Percentiles rank a stretch among this genome's conserved stretches.
Evolutionary conservation across 2,113 vertebrate genomes (phyloP).

Genomic region (Anseranas semipalmata): DNA sequence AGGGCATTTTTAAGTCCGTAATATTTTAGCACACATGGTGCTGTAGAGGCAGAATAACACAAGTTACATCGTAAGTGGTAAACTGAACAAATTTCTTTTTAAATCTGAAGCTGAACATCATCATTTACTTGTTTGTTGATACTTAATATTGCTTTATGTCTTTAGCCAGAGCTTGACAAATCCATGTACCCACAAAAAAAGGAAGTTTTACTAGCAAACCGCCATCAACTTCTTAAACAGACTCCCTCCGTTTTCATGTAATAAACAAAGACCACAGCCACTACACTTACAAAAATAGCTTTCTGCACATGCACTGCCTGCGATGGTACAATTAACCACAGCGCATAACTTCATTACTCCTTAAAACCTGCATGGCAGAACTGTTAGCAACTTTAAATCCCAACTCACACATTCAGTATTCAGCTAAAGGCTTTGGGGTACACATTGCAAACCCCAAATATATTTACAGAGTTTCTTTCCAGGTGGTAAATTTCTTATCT

Average conservation of each 20-base stretch:
- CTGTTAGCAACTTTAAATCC: background rate
- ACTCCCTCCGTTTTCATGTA: background rate
- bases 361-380: background rate
- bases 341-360: background rate
- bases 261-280: background rate
- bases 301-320: background rate
- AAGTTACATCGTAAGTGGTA: background rate
- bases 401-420: background rate
- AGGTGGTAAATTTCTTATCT: background rate
- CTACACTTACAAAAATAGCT: background rate
- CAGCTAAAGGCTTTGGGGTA: background rate
- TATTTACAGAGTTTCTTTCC: background rate
- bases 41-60: background rate
- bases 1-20: background rate
- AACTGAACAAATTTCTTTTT: background rate
- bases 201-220: background rate
- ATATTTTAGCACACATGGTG: background rate
- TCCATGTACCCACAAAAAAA: background rate
- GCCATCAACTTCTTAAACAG: background rate
- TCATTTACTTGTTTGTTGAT: background rate
- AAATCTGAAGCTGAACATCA: background rate
- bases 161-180: conserved; percentile 1
- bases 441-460: background rate
- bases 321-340: background rate
- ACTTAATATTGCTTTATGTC: background rate